phyloP scores from a whole-genome alignment of 2,113 vertebrate genomes.

The Centropus unirufus region DNA sequence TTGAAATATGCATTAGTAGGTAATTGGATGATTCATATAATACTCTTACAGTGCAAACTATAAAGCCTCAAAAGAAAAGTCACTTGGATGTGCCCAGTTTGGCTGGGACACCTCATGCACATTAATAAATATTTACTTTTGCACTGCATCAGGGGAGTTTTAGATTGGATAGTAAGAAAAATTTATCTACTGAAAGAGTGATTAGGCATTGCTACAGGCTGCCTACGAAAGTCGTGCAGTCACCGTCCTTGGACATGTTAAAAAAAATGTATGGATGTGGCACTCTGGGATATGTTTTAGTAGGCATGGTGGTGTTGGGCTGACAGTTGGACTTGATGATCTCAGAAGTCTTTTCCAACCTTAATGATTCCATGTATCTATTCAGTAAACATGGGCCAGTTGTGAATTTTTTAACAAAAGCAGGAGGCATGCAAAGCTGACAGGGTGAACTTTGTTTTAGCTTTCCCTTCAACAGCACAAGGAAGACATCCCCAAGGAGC shows the following conservation, averaged over 20 bases:
- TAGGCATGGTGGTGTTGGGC: too few species aligned
- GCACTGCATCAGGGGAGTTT: neutral
- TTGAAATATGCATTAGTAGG: neutral
- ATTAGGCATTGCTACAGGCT: too few species aligned
- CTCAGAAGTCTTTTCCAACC: too few species aligned
- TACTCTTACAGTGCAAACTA: neutral
- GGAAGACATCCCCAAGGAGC: rapidly evolving
- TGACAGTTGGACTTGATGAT: too few species aligned
- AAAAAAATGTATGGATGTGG: too few species aligned
- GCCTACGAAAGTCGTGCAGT: too few species aligned
- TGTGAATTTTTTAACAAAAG: neutral
- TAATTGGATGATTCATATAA: neutral
- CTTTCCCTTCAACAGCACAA: neutral
- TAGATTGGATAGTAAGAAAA: too few species aligned
- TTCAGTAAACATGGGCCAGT: neutral
- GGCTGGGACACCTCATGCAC: neutral
- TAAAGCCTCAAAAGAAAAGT: neutral
- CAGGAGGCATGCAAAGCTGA: neutral
- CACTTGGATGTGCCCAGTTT: neutral
- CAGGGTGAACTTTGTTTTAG: neutral
- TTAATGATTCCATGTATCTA: too few species aligned
- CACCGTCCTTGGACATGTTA: too few species aligned
- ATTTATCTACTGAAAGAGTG: too few species aligned
- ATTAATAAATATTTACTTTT: neutral
- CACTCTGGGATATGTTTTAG: too few species aligned